Evolutionary conservation across 1,140 invertebrate genomes (phyloP).

Genomic region (Acromyrmex echinatior): DNA sequence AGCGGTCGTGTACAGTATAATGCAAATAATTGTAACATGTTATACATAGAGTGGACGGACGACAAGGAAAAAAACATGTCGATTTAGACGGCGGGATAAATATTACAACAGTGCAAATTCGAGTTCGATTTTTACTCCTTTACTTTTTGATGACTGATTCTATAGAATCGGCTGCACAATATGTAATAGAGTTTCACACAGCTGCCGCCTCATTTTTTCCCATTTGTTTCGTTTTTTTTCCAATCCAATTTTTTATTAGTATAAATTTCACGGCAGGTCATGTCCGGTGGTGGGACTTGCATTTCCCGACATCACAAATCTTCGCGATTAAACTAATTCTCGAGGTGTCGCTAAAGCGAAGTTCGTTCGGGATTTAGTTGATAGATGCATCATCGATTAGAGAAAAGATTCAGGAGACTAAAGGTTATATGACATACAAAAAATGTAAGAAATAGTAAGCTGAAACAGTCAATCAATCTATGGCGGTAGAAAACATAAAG

Average conservation of each 20-base stretch:
- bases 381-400: background rate
- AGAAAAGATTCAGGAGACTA: background rate
- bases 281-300: background rate
- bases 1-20: conserved; percentile 41
- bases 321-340: background rate
- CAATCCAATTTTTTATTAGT: conserved; percentile 37
- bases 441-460: no score
- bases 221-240: background rate
- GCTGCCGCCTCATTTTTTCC: conserved; percentile 35
- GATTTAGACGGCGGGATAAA: conserved; percentile 46
- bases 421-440: background rate
- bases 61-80: conserved; percentile 29
- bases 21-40: conserved; percentile 48
- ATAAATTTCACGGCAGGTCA: conserved; percentile 26
- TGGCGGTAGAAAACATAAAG: no score
- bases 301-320: background rate
- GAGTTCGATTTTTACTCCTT: conserved; percentile 39
- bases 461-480: no score
- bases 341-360: background rate
- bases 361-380: background rate
- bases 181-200: conserved; percentile 32
- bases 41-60: conserved; percentile 1
- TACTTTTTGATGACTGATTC: conserved; percentile 39
- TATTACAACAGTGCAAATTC: conserved; percentile 53
- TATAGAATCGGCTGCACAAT: conserved; percentile 41